phyloP scores from a whole-genome alignment of 30 jellyfish, hydroid and myxozoan species.

The Aurelia sp. region DNA sequence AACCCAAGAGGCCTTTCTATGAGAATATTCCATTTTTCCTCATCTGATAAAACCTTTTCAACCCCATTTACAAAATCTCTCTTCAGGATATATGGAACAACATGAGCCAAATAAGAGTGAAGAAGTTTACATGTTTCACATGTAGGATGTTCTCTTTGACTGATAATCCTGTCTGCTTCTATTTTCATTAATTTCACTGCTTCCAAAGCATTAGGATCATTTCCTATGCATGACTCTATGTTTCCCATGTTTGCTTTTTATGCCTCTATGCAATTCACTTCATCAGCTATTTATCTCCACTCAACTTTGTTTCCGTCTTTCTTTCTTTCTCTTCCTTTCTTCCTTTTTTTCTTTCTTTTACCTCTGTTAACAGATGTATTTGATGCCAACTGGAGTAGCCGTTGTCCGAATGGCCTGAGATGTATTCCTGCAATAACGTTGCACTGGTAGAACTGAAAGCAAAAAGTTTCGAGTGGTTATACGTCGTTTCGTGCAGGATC shows the following conservation, averaged over 20 bases:
- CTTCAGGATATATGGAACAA: conserved; percentile 36
- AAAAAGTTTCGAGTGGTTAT: too few relatives aligned
- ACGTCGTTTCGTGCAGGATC: too few relatives aligned
- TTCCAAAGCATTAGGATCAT: not conserved
- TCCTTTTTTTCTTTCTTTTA: too few relatives aligned
- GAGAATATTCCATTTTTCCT: conserved; percentile 39
- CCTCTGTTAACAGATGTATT: too few relatives aligned
- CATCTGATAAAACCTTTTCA: conserved; percentile 50
- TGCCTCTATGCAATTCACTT: too few relatives aligned
- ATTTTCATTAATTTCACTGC: conserved; percentile 35
- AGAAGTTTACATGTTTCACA: not conserved
- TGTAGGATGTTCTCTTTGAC: not conserved
- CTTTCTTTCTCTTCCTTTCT: too few relatives aligned
- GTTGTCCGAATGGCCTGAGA: too few relatives aligned
- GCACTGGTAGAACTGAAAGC: too few relatives aligned
- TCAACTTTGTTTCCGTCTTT: too few relatives aligned
- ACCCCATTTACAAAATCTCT: conserved; percentile 51
- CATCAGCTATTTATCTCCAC: too few relatives aligned
- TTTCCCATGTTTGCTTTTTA: conserved; percentile 46
- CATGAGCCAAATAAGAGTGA: conserved; percentile 40
- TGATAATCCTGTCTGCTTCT: conserved; percentile 13
- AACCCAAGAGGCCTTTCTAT: conserved; percentile 65
- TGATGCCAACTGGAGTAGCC: too few relatives aligned
- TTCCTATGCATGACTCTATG: conserved; percentile 25
- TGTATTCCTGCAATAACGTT: too few relatives aligned